These are phyloP conservation scores for Caenorhabditis doughertyi DNA, from an alignment of 2,888 invertebrate genomes.

Conservation along the genomic window DNA sequence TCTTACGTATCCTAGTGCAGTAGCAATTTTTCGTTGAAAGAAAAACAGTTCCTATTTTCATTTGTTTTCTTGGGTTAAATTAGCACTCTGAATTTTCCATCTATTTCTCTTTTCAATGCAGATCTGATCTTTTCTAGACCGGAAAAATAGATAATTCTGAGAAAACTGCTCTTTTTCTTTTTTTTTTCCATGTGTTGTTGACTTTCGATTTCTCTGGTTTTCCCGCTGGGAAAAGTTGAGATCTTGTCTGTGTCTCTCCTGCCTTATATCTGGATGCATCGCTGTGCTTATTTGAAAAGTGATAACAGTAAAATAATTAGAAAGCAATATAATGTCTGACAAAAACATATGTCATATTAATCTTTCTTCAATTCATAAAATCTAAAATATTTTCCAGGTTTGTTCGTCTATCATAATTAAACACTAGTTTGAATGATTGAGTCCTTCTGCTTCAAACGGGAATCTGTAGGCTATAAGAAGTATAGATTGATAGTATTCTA, in stretches of 20 bases:
- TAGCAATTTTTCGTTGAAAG: not conserved
- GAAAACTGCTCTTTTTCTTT: slow-evolving; percentile 21
- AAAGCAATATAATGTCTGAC: not conserved
- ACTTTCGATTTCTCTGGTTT: slow-evolving; percentile 11
- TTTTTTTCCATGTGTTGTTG: slow-evolving; percentile 12
- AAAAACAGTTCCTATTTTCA: not conserved
- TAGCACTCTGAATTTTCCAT: not conserved
- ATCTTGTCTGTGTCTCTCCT: slow-evolving; percentile 4
- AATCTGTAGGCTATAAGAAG: no score
- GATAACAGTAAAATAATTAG: slow-evolving; percentile 5
- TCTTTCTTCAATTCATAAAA: no score
- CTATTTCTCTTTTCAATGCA: slow-evolving; percentile 13
- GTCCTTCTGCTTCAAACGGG: no score
- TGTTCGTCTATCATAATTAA: no score
- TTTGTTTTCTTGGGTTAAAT: no score
- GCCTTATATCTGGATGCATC: slow-evolving; percentile 5
- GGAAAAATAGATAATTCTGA: slow-evolving; percentile 15
- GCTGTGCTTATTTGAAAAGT: not conserved
- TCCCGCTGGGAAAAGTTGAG: slow-evolving; percentile 10
- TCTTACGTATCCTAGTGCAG: slow-evolving; percentile 12
- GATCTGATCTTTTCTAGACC: not conserved
- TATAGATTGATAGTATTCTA: no score
- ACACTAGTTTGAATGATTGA: no score
- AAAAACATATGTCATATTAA: not conserved
- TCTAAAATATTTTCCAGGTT: no score